phyloP scores from a whole-genome alignment of 1,140 invertebrate species.

The Hylaeus anthracinus region DNA sequence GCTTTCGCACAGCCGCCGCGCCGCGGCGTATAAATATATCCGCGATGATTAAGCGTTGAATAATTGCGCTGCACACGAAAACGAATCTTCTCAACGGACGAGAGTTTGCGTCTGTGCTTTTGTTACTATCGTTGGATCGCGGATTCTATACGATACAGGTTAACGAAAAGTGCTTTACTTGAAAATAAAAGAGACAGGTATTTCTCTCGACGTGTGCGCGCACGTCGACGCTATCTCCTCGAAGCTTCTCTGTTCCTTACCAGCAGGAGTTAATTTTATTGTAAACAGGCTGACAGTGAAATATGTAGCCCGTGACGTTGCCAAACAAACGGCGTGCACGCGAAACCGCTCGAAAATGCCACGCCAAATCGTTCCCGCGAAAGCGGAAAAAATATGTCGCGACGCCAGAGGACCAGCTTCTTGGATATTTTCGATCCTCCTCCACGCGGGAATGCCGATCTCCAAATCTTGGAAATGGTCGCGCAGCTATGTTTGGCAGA shows the following conservation, averaged over 20 bases:
- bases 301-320: constrained; percentile 46
- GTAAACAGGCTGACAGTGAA: constrained; percentile 62
- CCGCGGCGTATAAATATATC: not conserved
- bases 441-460: not conserved
- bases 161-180: too few relatives aligned
- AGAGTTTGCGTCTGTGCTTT: not conserved
- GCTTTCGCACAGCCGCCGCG: constrained; percentile 18
- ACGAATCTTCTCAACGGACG: not conserved
- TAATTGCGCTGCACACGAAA: not conserved
- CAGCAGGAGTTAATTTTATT: constrained; percentile 69
- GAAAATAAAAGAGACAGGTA: too few relatives aligned
- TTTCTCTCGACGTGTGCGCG: too few relatives aligned
- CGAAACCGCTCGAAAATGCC: constrained; percentile 5
- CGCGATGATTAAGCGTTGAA: constrained; percentile 16
- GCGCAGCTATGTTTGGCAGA: not conserved
- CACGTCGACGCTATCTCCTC: constrained; percentile 27
- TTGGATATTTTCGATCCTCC: not conserved
- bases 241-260: constrained; percentile 54
- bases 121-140: too few relatives aligned
- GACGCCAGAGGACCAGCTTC: not conserved
- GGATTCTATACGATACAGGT: too few relatives aligned
- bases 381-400: constrained; percentile 9
- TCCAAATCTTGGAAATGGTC: constrained; percentile 15
- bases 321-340: constrained; percentile 51
- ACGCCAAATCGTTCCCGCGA: not conserved